Evolutionary conservation across 1,140 invertebrate species (phyloP).

Genomic region (Pteromalus puparum): DNA sequence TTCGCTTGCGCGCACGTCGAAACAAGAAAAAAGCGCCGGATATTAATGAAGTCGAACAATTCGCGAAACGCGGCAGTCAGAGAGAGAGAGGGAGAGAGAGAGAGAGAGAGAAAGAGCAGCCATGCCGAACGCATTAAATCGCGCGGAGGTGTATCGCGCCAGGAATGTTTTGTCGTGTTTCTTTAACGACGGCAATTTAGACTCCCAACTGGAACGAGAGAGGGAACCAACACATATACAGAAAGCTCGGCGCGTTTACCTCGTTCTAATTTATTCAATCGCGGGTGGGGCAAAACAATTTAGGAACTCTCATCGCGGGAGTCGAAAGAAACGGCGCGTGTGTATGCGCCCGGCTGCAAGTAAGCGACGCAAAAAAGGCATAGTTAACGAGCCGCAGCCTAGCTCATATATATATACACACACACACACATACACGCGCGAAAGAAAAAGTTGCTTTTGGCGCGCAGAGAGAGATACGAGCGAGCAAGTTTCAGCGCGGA

Average conservation of each 20-base stretch:
- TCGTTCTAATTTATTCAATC: conserved; percentile 46
- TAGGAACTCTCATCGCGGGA: conserved; percentile 10
- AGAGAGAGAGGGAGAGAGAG: background rate
- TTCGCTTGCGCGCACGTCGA: background rate
- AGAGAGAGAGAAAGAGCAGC: background rate
- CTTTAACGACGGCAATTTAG: conserved; percentile 43
- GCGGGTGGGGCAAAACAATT: conserved; percentile 26
- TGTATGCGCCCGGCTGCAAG: background rate
- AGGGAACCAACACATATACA: background rate
- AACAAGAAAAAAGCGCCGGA: conserved; percentile 23
- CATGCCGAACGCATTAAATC: conserved; percentile 1
- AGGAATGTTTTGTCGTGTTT: conserved; percentile 45
- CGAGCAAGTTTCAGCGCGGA: background rate
- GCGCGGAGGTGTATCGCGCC: conserved; percentile 18
- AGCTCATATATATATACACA: background rate
- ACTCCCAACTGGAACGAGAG: background rate
- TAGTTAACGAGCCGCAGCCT: conserved; percentile 15
- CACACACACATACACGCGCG: background rate
- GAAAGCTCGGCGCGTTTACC: conserved; percentile 18
- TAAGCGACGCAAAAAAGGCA: background rate
- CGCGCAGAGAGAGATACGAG: background rate
- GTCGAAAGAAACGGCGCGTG: background rate
- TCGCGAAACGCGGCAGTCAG: background rate
- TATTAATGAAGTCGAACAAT: conserved; percentile 30
- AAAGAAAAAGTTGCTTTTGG: conserved; percentile 33